Percentiles rank a stretch among this genome's conserved stretches.
phyloP scores from a whole-genome alignment of 1,140 invertebrate genomes.

The Sesamia nonagrioides region DNA sequence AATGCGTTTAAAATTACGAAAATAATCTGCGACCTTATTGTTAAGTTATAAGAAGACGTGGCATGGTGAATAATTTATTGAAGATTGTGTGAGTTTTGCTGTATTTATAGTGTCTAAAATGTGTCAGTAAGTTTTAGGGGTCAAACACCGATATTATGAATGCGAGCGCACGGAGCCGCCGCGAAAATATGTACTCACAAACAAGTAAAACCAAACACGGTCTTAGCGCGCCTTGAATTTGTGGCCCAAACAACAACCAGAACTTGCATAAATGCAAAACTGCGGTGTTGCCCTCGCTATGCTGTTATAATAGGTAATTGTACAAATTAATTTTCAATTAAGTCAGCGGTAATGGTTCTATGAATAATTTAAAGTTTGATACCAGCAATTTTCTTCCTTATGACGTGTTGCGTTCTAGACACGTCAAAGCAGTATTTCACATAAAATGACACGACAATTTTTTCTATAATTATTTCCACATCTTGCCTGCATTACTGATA shows the following conservation, averaged over 20 bases:
- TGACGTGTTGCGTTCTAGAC: slow-evolving; percentile 25
- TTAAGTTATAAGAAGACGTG: slow-evolving; percentile 67
- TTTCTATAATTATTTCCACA: slow-evolving; percentile 43
- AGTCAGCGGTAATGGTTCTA: slow-evolving; percentile 54
- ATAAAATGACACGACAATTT: background rate
- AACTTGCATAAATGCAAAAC: slow-evolving; percentile 65
- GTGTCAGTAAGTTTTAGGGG: slow-evolving; percentile 78
- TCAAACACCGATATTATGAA: slow-evolving; percentile 80
- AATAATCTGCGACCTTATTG: slow-evolving; percentile 66
- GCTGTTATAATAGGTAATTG: slow-evolving; percentile 53
- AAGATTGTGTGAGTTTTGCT: slow-evolving; percentile 48
- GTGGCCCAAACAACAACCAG: slow-evolving; percentile 65
- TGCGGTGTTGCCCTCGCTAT: slow-evolving; percentile 45
- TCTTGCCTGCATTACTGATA: slow-evolving; percentile 25
- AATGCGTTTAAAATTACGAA: slow-evolving; percentile 81
- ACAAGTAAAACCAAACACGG: slow-evolving; percentile 73
- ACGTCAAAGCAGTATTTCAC: too few relatives aligned
- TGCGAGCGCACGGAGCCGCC: slow-evolving; percentile 80
- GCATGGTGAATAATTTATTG: slow-evolving; percentile 55
- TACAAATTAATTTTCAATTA: slow-evolving; percentile 64
- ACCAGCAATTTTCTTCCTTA: slow-evolving; percentile 40
- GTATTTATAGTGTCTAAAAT: slow-evolving; percentile 60
- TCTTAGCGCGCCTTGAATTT: slow-evolving; percentile 69
- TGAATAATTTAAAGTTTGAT: slow-evolving; percentile 60
- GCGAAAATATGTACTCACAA: slow-evolving; percentile 82